phyloP scores from a whole-genome alignment of 2,888 invertebrate species.

The Abscondita cerata region DNA sequence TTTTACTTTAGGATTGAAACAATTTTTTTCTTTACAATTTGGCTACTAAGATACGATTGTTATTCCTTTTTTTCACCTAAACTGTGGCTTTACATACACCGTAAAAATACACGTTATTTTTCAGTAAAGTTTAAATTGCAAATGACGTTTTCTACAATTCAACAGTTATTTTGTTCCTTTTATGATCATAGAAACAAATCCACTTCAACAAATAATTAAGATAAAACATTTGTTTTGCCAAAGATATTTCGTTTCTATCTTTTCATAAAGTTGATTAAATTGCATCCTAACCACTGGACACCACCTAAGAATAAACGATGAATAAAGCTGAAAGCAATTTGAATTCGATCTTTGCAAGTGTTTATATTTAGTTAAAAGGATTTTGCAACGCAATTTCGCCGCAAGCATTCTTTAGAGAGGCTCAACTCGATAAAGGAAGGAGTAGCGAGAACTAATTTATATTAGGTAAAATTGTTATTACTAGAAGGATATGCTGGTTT shows the following conservation, averaged over 20 bases:
- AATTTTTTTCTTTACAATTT: too few relatives aligned
- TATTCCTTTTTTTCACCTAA: too few relatives aligned
- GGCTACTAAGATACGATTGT: too few relatives aligned
- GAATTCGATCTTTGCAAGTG: constrained; percentile 35
- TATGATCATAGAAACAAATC: too few relatives aligned
- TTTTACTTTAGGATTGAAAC: too few relatives aligned
- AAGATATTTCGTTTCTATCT: background rate
- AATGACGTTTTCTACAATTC: too few relatives aligned
- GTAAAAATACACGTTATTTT: too few relatives aligned
- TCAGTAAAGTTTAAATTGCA: too few relatives aligned
- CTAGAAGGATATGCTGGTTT: constrained; percentile 35
- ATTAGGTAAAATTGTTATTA: constrained; percentile 43
- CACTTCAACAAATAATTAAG: too few relatives aligned
- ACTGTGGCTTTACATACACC: too few relatives aligned
- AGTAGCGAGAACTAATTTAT: constrained; percentile 39
- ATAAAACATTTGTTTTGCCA: too few relatives aligned
- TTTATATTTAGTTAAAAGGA: constrained; percentile 37
- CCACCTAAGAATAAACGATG: constrained; percentile 15
- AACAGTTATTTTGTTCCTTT: too few relatives aligned
- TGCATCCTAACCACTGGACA: constrained; percentile 17
- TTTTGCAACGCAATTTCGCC: constrained; percentile 30
- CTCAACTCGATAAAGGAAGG: constrained; percentile 33
- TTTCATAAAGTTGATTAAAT: constrained; percentile 18
- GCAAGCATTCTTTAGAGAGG: constrained; percentile 34
- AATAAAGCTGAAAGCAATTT: constrained; percentile 34